These are phyloP conservation scores for Sebastes fasciatus DNA, from an alignment of 2,113 vertebrate genomes.

Conservation along the genomic window DNA sequence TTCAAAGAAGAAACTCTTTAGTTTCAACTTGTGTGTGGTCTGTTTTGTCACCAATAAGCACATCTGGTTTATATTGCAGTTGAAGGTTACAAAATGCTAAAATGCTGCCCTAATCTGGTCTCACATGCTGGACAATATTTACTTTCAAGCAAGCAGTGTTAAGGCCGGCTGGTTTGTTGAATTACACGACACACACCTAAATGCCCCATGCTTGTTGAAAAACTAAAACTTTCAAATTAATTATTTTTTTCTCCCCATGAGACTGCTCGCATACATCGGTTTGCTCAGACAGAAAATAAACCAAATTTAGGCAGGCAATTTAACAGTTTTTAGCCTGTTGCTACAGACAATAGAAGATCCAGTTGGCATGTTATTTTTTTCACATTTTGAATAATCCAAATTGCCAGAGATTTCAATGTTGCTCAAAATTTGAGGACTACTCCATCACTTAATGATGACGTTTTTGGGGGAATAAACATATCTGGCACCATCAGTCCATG, in stretches of 20 bases:
- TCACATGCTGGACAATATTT: background rate
- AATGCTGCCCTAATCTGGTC: background rate
- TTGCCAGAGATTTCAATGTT: background rate
- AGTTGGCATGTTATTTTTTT: background rate
- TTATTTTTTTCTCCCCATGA: background rate
- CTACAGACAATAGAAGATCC: background rate
- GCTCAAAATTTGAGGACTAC: conserved; percentile 17
- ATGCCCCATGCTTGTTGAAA: background rate
- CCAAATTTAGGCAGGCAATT: background rate
- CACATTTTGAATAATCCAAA: background rate
- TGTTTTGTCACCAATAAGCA: background rate
- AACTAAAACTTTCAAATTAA: background rate
- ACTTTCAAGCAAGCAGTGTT: background rate
- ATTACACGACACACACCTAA: background rate
- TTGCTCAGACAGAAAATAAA: background rate
- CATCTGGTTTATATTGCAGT: background rate
- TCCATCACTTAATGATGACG: conserved; percentile 17
- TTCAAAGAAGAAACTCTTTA: background rate
- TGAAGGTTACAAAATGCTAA: background rate
- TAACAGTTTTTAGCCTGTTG: background rate
- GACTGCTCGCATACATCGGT: background rate
- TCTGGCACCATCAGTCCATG: conserved; percentile 20
- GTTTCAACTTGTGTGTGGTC: background rate
- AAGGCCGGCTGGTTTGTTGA: background rate
- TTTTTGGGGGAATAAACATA: conserved; percentile 35